Evolutionary conservation across 2,888 invertebrate genomes (phyloP).

Genomic region (Cantharis nigra): DNA sequence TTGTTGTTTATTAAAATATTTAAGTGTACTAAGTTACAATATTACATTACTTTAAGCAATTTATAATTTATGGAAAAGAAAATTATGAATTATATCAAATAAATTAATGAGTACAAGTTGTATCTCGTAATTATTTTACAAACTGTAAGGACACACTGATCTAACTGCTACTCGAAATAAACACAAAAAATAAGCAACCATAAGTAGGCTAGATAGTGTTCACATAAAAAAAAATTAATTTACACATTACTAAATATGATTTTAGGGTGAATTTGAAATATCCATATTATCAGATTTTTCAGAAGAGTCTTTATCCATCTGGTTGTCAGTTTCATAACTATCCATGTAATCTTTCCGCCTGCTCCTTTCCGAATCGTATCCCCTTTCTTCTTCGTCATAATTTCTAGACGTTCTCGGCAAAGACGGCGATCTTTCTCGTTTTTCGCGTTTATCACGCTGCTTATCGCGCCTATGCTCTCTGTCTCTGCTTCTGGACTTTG

Average conservation of each 20-base stretch:
- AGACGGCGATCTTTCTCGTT: conserved; percentile 47
- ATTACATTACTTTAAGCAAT: background rate
- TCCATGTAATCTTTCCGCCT: conserved; percentile 41
- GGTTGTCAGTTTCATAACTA: conserved; percentile 40
- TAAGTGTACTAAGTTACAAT: background rate
- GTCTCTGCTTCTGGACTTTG: conserved; percentile 51
- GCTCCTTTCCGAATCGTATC: conserved; percentile 53
- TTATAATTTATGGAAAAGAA: background rate
- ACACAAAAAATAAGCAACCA: background rate
- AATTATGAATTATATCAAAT: background rate
- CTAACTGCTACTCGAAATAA: background rate
- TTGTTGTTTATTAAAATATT: background rate
- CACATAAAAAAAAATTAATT: background rate
- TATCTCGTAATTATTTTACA: background rate
- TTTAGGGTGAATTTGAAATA: conserved; percentile 76
- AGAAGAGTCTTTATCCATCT: conserved; percentile 60
- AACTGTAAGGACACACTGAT: background rate
- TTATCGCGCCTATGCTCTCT: conserved; percentile 43
- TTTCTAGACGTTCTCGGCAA: conserved; percentile 56
- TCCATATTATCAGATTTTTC: conserved; percentile 75
- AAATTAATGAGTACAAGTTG: background rate
- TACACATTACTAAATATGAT: background rate
- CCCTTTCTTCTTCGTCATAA: conserved; percentile 61
- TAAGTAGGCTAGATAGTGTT: background rate
- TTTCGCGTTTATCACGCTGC: conserved; percentile 42